Percentiles rank a stretch among this genome's conserved stretches.
phyloP scores from a whole-genome alignment of 2,888 invertebrate genomes.

The Microctonus aethiopoides region DNA sequence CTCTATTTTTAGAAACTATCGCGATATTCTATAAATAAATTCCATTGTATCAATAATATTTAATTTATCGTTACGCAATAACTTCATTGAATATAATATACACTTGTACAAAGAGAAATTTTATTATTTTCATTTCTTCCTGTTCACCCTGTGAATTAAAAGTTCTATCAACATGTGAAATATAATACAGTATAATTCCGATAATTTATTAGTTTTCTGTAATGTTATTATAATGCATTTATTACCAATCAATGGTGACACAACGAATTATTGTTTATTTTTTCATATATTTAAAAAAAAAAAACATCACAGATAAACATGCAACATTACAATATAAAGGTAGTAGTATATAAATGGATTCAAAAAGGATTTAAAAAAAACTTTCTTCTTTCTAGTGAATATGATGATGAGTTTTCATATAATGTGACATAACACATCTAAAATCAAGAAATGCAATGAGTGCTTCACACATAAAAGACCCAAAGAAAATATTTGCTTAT shows the following conservation, averaged over 20 bases:
- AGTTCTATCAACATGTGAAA: not conserved
- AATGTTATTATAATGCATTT: not conserved
- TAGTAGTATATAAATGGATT: constrained; percentile 46
- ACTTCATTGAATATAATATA: not conserved
- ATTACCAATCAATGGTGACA: not conserved
- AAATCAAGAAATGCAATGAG: not conserved
- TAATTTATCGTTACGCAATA: not conserved
- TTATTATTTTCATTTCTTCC: not conserved
- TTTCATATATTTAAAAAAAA: constrained; percentile 12
- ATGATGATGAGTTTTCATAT: not conserved
- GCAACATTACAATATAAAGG: constrained; percentile 53
- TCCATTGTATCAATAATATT: not conserved
- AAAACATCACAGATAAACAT: constrained; percentile 53
- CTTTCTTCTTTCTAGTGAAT: constrained; percentile 10
- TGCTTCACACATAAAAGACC: constrained; percentile 4
- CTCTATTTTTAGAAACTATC: not conserved
- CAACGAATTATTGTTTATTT: not conserved
- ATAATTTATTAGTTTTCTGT: not conserved
- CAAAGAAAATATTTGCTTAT: not conserved
- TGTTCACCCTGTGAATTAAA: not conserved
- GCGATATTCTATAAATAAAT: not conserved
- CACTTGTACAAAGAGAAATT: not conserved
- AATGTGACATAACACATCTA: not conserved
- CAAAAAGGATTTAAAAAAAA: constrained; percentile 45
- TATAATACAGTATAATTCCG: not conserved